phyloP scores from a whole-genome alignment of 2,113 vertebrate species.

The Capreolus pygargus region DNA sequence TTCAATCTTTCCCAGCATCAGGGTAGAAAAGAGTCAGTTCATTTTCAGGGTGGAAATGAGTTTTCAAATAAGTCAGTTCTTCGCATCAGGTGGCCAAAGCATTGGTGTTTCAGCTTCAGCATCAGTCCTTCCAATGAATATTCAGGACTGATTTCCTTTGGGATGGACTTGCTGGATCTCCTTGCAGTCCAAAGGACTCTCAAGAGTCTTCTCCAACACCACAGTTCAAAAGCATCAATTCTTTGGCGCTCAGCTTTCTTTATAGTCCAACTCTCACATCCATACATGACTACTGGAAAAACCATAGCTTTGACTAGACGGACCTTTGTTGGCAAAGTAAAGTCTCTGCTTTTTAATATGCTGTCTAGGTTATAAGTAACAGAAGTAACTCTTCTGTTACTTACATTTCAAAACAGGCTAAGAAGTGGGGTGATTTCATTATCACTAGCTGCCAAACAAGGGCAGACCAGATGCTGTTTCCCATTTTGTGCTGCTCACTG shows the following conservation, averaged over 20 bases:
- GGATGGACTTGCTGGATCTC: neutral
- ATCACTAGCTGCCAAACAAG: too few relatives aligned
- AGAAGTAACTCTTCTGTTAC: neutral
- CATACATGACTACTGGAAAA: neutral
- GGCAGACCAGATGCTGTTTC: too few relatives aligned
- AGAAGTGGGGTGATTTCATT: accelerated
- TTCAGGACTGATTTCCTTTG: neutral
- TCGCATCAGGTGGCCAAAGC: neutral
- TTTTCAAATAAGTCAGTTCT: neutral
- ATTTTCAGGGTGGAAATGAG: too few relatives aligned
- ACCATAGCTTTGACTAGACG: neutral
- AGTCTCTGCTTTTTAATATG: neutral
- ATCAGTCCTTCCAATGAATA: neutral
- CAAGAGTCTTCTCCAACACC: neutral
- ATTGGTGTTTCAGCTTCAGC: neutral
- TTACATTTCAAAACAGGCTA: neutral
- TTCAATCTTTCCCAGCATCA: neutral
- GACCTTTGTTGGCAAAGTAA: neutral
- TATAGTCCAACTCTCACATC: neutral
- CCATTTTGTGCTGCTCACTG: too few relatives aligned
- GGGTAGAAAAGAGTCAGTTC: neutral
- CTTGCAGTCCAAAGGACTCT: neutral
- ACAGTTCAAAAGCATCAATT: neutral
- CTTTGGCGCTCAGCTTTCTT: neutral
- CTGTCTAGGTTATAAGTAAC: neutral